Base-by-base conservation (phyloP, 2,113 vertebrate genomes). In the Proterorhinus semilunaris region DNA sequence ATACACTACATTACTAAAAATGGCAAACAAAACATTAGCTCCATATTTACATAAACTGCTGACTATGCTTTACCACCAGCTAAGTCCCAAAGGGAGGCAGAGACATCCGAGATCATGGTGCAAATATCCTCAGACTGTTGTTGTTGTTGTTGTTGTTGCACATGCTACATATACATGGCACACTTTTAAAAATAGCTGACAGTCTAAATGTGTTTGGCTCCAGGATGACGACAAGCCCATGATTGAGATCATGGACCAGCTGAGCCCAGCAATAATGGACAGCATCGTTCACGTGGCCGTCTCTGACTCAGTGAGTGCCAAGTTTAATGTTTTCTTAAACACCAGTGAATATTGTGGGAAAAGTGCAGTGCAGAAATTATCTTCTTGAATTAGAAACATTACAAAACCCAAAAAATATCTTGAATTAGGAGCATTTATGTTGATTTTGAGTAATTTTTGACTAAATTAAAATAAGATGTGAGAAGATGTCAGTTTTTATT, bases 201-300 rank as follows among this genome's bases (percentile, higher is more conserved):
- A 74, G 72, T 87, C 72, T 79, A 71, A 83, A 76, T 71, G 65
- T 79, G 71, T 65, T 67, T 44, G 71, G 65, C 12, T 75, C 4
- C 89, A 99, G 97, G 97, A 98, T 15, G 98, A 99, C 63, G 98
- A 99, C 91, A 97, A 95, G 78, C 97, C 96, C 21, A 96, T 99
- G 96, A 97, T 99, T 66, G 98, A 99, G 88, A 94, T 99, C 79
- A 95, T 99, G 98, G 97, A 99, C 90, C 97, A 98, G 21, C 85
- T 99, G 74, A 98, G 96, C 91, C 96, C 96, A 75, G 94, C 95
- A 64, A 95, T 99, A 77, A 94, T 99, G 72, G 96, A 99, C 88
- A 99, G 96, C 87, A 96, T 99, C 79, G 95, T 98, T 88, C 98
- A 99, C 2, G 96, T 99, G 68, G 95, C 96, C 7, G 93, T 95